These are phyloP conservation scores for Podotricha telesiphe DNA, from an alignment of 2,888 invertebrate species.

Conservation along the genomic window DNA sequence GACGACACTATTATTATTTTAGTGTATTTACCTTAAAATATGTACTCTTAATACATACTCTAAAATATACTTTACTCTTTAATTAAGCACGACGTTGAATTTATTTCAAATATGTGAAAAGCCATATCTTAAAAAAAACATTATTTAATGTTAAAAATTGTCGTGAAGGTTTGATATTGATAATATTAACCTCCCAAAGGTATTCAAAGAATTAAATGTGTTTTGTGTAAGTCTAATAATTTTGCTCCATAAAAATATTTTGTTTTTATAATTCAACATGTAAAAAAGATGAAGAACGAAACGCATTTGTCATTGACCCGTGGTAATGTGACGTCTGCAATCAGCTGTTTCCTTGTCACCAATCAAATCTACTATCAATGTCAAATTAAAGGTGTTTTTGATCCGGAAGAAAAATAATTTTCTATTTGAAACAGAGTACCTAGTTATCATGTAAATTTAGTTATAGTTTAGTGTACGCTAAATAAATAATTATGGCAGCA, in stretches of 20 bases:
- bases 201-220: not conserved
- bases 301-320: constrained; percentile 12
- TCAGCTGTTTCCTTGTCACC: constrained; percentile 38
- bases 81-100: too few relatives aligned
- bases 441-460: constrained; percentile 36
- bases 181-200: not conserved
- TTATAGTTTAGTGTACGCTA: not conserved
- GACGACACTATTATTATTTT: too few relatives aligned
- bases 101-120: too few relatives aligned
- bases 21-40: too few relatives aligned
- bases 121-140: too few relatives aligned
- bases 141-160: not conserved
- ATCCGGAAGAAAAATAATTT: constrained; percentile 2
- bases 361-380: constrained; percentile 35
- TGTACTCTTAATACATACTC: not conserved
- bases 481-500: constrained; percentile 41
- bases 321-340: constrained; percentile 28
- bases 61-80: not conserved
- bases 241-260: not conserved
- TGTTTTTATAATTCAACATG: not conserved
- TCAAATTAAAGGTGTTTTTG: constrained; percentile 32
- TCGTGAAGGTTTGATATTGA: not conserved
- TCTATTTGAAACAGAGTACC: constrained; percentile 8
- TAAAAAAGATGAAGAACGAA: constrained; percentile 12
- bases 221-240: not conserved